Conservation (phyloP, 2,113 vertebrate species). For the Coracopsis vasa region DNA sequence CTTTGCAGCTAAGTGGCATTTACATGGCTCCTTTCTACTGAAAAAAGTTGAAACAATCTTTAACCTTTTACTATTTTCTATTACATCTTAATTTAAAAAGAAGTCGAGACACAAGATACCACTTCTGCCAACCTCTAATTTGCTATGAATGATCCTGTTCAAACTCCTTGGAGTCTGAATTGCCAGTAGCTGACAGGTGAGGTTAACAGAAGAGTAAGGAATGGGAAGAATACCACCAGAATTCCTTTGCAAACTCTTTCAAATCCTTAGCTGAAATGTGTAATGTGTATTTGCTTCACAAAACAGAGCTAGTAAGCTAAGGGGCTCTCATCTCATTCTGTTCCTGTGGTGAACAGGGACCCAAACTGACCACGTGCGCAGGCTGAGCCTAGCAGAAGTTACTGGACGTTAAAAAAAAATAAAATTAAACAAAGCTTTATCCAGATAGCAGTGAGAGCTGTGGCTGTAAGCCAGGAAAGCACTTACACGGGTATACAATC, state of each 20-base stretch:
- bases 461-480: neutral
- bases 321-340: neutral
- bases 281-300: neutral
- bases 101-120: neutral
- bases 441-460: neutral
- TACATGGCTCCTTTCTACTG: neutral
- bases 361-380: accelerated
- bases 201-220: neutral
- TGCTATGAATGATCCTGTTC: neutral
- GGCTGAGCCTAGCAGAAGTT: neutral
- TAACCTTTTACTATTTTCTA: neutral
- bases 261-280: neutral
- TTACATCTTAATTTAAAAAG: neutral
- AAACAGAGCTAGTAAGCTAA: neutral
- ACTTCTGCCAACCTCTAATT: neutral
- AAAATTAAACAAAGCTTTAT: neutral
- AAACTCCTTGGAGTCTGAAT: neutral
- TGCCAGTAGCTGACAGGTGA: neutral
- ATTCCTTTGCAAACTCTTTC: neutral
- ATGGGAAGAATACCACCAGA: neutral
- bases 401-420: neutral
- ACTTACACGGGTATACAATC: neutral
- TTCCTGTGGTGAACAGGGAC: neutral
- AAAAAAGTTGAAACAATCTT: neutral
- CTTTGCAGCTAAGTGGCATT: accelerated